Percentiles rank a stretch among this genome's conserved stretches.
phyloP scores from a whole-genome alignment of 2,113 vertebrate species.

The Stictonetta naevosa region DNA sequence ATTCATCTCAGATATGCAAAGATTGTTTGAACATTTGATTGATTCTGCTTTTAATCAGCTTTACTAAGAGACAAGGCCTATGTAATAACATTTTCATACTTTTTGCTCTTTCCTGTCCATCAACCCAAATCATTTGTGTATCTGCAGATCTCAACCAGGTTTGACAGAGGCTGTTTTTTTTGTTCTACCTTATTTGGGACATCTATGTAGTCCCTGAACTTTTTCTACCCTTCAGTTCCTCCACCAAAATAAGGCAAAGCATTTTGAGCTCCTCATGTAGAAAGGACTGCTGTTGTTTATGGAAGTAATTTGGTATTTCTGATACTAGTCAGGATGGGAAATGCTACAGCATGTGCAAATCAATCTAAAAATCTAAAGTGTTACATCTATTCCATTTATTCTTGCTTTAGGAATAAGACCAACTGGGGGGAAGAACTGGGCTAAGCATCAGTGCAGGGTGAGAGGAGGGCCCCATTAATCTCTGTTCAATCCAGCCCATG shows the following conservation, averaged over 20 bases:
- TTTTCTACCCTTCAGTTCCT: not conserved
- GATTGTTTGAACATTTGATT: not conserved
- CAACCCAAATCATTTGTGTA: not conserved
- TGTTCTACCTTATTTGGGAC: not conserved
- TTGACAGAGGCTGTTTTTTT: not conserved
- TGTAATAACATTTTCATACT: not conserved
- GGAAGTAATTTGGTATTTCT: not conserved
- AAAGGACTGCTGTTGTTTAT: not conserved
- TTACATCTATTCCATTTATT: not conserved
- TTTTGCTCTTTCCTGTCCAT: not conserved
- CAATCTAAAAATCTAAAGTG: not conserved
- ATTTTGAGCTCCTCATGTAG: not conserved
- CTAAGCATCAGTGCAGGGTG: not conserved
- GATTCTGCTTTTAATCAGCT: not conserved
- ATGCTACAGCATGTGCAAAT: not conserved
- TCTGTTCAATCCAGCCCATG: not conserved
- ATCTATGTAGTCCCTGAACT: not conserved
- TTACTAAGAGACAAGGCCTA: not conserved
- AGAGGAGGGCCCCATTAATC: not conserved
- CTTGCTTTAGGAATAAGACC: not conserved
- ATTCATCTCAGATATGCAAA: not conserved
- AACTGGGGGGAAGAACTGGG: not conserved
- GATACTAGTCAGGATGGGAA: not conserved
- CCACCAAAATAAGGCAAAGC: not conserved
- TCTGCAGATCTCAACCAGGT: not conserved